Base-by-base conservation (phyloP, 2,797 vertebrate genomes). In the Sebastes kiyomatsui region DNA sequence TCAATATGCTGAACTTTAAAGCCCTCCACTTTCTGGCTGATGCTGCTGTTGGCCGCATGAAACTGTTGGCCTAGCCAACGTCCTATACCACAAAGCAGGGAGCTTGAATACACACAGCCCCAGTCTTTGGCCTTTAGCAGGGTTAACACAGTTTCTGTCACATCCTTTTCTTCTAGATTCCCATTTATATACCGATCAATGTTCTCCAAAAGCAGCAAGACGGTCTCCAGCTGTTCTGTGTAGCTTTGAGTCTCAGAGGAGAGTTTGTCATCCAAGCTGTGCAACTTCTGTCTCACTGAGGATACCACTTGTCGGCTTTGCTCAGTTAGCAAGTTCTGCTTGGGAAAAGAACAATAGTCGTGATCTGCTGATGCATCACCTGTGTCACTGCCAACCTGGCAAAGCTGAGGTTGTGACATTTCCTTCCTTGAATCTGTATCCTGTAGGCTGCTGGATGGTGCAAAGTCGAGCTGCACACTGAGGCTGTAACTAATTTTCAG, bases 1-100 rank as follows among this genome's bases (percentile, higher is more conserved):
- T 97, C 96, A 23, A 97, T 97, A 72, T 97, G 96, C 25, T 90
- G 95, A 79, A 95, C 85, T 87, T 97, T 97, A 75, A 97, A 97
- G 56, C 89, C 92, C 79, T 97, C 96, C 46, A 97, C 96, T 76
- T 91, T 95, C 27, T 94, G 94, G 82, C 96, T 97, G 56, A 97
- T 96, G 77, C 83, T 93, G 70, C 87, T 46, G 84, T 97, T 96
- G 67, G 96, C 96, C 7, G 87, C 80, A n/a, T 95, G 91, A 77
- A 97, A 97, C 74, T 94, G 95, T 69, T 92, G 94, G 16, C 96
- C 96, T 3, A 97, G 91, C 96, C 96, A 97, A 1, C 89, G 80
- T 12, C 94, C 95, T 4, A 97, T 25, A 32, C 90, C 85, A n/a
- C 88, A 87, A 0, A 96, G 88, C 72, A 97, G 87, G 20, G 80